phyloP scores from a whole-genome alignment of 2,113 vertebrate species.

The Otolemur garnettii region DNA sequence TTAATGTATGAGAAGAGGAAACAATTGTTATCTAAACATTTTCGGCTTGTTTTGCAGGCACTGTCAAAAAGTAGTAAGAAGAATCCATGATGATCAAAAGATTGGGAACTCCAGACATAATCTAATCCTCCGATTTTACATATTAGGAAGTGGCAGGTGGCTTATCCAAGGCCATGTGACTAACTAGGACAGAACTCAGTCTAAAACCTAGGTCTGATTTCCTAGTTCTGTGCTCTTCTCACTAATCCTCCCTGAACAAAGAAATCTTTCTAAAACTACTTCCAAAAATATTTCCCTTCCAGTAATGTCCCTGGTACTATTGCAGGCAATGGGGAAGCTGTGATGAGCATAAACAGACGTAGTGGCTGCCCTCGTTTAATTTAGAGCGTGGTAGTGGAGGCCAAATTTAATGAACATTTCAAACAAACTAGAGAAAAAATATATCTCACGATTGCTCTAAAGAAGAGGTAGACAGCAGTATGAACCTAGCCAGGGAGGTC shows the following conservation, averaged over 20 bases:
- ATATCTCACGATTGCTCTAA: background rate
- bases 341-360: background rate
- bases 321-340: background rate
- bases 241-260: background rate
- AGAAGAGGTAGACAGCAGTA: background rate
- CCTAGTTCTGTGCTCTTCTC: background rate
- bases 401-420: background rate
- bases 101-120: background rate
- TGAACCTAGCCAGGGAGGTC: background rate
- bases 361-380: background rate
- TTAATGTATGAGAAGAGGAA: background rate
- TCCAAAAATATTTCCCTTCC: background rate
- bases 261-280: slow-evolving; percentile 5
- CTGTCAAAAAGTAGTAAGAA: background rate
- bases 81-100: background rate
- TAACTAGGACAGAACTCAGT: background rate
- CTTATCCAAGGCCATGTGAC: background rate
- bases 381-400: background rate
- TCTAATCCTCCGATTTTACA: background rate
- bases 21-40: background rate
- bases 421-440: background rate
- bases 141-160: background rate
- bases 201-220: background rate
- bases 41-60: background rate
- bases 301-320: background rate